A percentile compares a stretch with the other conserved stretches of the same genome.
Evolutionary conservation across 2,113 vertebrate species (phyloP).

Genomic region (Lophotis ruficrista): DNA sequence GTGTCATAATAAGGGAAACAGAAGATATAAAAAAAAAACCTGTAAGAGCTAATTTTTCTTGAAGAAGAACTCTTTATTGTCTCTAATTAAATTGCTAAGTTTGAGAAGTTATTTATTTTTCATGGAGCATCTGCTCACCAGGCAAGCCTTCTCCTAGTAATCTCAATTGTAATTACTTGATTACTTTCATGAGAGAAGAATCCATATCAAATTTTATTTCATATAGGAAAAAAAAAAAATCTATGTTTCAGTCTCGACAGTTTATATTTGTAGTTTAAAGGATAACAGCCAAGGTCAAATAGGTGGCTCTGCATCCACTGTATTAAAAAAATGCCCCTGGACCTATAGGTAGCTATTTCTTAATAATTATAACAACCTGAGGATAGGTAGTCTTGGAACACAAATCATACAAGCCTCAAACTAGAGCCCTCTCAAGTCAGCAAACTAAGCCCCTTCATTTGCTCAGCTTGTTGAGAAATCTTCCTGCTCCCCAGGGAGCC

Average conservation of each 20-base stretch:
- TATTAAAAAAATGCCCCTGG: constrained; percentile 46
- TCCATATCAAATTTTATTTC: constrained; percentile 17
- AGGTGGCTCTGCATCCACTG: constrained; percentile 2
- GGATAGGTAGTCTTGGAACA: constrained; percentile 7
- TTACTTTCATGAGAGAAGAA: constrained; percentile 7
- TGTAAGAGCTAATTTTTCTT: background rate
- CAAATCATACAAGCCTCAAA: constrained; percentile 38
- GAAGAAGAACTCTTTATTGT: constrained; percentile 2
- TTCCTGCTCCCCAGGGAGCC: background rate
- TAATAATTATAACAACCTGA: constrained; percentile 48
- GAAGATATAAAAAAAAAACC: background rate
- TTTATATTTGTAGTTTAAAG: constrained; percentile 39
- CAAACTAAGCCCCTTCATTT: constrained; percentile 3
- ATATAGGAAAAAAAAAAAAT: background rate
- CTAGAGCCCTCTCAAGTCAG: constrained; percentile 5
- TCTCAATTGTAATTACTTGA: constrained; percentile 48
- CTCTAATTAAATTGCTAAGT: constrained; percentile 50
- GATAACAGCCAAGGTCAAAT: constrained; percentile 45
- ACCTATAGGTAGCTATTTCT: constrained; percentile 27
- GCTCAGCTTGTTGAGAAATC: background rate
- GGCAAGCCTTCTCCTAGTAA: background rate
- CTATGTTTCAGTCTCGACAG: background rate
- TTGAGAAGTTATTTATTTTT: background rate
- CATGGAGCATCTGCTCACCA: background rate
- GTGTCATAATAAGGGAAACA: background rate